Base-by-base conservation (phyloP, 2,113 vertebrate genomes). In the Hyperoodon ampullatus region DNA sequence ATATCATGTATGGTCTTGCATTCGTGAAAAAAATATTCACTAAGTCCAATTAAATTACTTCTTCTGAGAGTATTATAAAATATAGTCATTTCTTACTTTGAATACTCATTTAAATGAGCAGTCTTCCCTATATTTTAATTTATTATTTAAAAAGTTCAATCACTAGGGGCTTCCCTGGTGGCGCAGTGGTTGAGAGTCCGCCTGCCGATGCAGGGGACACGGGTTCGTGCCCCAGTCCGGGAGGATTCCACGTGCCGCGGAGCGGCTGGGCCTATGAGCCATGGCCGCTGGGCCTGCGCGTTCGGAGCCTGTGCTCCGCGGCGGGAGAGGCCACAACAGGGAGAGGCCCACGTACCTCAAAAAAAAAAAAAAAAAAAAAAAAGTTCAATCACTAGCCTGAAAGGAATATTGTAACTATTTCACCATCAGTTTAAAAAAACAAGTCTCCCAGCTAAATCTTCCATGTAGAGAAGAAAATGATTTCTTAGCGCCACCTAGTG, bases 401-500 rank as follows among this genome's bases (percentile, higher is more conserved):
- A 96, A 94, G 80, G 9, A 97, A 61, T 33, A 89, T 30, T n/a
- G n/a, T 39, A 30, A 70, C 13, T 70, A 44, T 65, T 96, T 97
- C 47, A 84, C 14, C 72, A 88, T 66, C 26, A 77, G 28, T 35
- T 88, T 15, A 42, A 24, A 61, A 58, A 68, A 89, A 58, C n/a
- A 86, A 78, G 78, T 39, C 26, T 35, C 11, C 26, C 12, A 66
- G 66, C 3, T 71, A 77, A 66, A 91, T 26, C 21, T 66, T 8
- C 30, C 80, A 7, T 58, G 24, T 66, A 78, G 10, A 28, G 7
- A 16, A 16, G 44, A 85, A 98, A 90, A 88, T 11, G 21, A 87
- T 71, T 97, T 97, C 92, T 97, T 93, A 96, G 97, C 84, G 74
- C 95, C 97, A 97, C 84, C 97, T 97, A 92, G 85, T 85, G 97